These are phyloP conservation scores for Xestia c-nigrum DNA, from an alignment of 2,888 invertebrate genomes.

Conservation along the genomic window DNA sequence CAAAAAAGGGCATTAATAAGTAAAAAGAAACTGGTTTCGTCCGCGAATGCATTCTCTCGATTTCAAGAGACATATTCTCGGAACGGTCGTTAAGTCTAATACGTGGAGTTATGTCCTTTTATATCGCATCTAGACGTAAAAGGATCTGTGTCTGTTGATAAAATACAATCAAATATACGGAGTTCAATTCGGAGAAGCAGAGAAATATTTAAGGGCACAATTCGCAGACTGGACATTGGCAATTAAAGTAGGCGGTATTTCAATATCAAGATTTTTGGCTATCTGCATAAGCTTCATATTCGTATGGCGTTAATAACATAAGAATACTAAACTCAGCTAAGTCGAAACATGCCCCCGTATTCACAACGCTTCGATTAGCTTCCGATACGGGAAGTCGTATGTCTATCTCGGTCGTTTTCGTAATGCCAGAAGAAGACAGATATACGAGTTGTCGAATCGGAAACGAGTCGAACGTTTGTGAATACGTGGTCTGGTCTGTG, in stretches of 20 bases:
- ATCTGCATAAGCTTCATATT: neutral
- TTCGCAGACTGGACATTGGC: neutral
- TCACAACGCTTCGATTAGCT: too few species aligned
- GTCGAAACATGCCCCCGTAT: too few species aligned
- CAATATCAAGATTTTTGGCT: neutral
- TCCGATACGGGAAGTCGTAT: too few species aligned
- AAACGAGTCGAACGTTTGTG: too few species aligned
- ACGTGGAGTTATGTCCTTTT: slow-evolving; percentile 36
- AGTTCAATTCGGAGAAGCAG: neutral
- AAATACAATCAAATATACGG: slow-evolving; percentile 1
- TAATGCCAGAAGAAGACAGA: too few species aligned
- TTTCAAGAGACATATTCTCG: slow-evolving; percentile 13
- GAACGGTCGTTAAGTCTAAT: slow-evolving; percentile 17
- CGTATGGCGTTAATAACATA: too few species aligned
- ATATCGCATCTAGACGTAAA: neutral
- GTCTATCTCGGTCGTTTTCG: too few species aligned
- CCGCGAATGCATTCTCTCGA: slow-evolving; percentile 14
- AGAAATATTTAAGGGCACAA: neutral
- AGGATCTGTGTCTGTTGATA: neutral
- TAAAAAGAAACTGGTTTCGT: neutral
- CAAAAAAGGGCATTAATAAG: slow-evolving; percentile 7
- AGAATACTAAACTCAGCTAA: too few species aligned
- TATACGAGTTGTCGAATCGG: too few species aligned
- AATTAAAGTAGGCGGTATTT: neutral
- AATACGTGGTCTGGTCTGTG: too few species aligned